Evolutionary conservation across 1,140 invertebrate species (phyloP), one percentile per base, ranked within the genome.

Genomic region (Drosophila ambigua): DNA sequence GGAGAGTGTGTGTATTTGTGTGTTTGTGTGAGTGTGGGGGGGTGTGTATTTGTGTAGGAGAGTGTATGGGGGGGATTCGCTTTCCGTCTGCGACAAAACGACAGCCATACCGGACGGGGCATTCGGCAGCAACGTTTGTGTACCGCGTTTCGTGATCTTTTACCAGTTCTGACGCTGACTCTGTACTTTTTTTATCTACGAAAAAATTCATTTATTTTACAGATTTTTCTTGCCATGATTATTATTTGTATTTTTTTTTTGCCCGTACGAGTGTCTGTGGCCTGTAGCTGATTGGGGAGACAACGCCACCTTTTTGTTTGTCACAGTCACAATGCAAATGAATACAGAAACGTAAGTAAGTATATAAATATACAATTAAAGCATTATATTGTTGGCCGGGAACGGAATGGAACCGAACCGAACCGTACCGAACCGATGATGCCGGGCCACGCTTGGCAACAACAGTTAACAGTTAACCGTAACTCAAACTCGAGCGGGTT

Each of bases 91-190:
- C 59, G 80, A 72, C 75, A 85, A 69, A 69, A 39, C 54, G 60
- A 71, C 46, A 59, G 60, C 20, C 23, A 41, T 4, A 43, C 46
- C 46, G 20, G 16, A 5, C 35, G 35, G 23, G 3, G 39, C 26
- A 43, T 45, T 48, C 54, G 44, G 16, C 16, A 16, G 1, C 16
- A 16, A 16, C 57, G 24, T 63, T 46, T 72, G 61, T 73, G 73
- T 64, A 82, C 77, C 73, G 62, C 74, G 59, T 52, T 85, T 87
- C 82, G 81, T 85, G 81, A 87, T 85, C 82, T 87, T 78, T 84
- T 61, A 69, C 45, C 77, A 77, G 73, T 85, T 39, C 35, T 79
- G 77, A 85, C 23, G 5, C 6, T 9, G 31, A 9, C 77, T 76
- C 24, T 45, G 20, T 28, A 35, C 2, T 48, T 66, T 82, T 20